Base-by-base conservation (phyloP, 2,888 invertebrate species). In the Acanthosoma haemorrhoidale region DNA sequence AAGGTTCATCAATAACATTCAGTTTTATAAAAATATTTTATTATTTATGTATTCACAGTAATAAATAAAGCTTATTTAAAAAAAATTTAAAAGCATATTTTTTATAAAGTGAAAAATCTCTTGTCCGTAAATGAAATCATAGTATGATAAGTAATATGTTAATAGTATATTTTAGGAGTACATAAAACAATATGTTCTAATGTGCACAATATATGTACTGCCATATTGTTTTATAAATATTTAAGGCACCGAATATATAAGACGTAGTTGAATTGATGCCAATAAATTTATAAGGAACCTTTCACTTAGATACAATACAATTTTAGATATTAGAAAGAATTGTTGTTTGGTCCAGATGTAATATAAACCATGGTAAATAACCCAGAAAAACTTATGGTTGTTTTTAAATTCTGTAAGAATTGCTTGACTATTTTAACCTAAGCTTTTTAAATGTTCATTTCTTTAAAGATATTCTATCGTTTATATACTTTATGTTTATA, bases 341-440 rank as follows among this genome's bases (percentile, higher is more conserved):
- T 51, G 21, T 51, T 51, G 29, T n/a, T 25, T 51, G 51, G 51
- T 51, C n/a, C 25, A 51, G 51, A 51, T 51, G 51, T 51, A 51
- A 51, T 51, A 51, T 51, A 51, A 25, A 51, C n/a, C 29, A 25
- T 51, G n/a, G 51, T 51, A 51, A 51, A 51, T 51, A 51, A 25
- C 29, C 51, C 51, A 51, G 51, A 51, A 25, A 36, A 36, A 25
- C 25, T 39, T 64, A 41, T 64, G 64, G 64, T 64, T 64, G 64
- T 64, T 8, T 57, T 41, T 31, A 41, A 64, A 39, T 41, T 64
- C 64, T 29, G 8, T 21, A 64, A 64, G 25, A 29, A 64, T 61
- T 64, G 64, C 51, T 57, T 51, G 43, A 67, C 67, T 67, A 51
- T 67, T 67, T 57, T 67, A 43, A 67, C 34, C 51, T 41, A 9